phyloP scores from a whole-genome alignment of 2,797 vertebrate species.

The Myotis findleyi region DNA sequence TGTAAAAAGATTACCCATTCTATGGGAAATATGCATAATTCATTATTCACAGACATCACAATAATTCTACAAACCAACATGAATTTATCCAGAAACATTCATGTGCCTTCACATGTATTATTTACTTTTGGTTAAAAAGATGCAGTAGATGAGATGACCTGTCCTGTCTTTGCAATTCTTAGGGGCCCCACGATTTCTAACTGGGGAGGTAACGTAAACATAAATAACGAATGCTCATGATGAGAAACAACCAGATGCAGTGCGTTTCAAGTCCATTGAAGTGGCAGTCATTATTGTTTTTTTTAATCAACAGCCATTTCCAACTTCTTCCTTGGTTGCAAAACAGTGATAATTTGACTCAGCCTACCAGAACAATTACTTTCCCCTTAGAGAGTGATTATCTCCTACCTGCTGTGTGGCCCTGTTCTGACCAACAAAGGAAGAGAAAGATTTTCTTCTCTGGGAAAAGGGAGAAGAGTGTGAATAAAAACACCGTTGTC shows the following conservation, averaged over 20 bases:
- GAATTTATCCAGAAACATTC: not conserved
- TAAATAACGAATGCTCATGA: not conserved
- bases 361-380: not conserved
- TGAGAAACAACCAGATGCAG: not conserved
- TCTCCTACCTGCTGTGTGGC: not conserved
- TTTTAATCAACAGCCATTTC: not conserved
- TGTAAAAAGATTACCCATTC: not conserved
- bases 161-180: not conserved
- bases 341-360: not conserved
- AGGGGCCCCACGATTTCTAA: not conserved
- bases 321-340: not conserved
- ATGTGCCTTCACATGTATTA: not conserved
- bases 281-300: not conserved
- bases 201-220: not conserved
- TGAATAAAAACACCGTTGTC: not conserved
- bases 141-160: not conserved
- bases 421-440: not conserved
- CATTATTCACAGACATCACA: not conserved
- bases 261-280: not conserved
- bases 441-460: not conserved
- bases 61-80: not conserved
- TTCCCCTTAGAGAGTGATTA: not conserved
- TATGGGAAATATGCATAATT: not conserved
- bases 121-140: not conserved
- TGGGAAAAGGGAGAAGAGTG: not conserved